A percentile compares a stretch with the other conserved stretches of the same genome.
phyloP scores from a whole-genome alignment of 2,797 vertebrate species.

The Champsocephalus gunnari region DNA sequence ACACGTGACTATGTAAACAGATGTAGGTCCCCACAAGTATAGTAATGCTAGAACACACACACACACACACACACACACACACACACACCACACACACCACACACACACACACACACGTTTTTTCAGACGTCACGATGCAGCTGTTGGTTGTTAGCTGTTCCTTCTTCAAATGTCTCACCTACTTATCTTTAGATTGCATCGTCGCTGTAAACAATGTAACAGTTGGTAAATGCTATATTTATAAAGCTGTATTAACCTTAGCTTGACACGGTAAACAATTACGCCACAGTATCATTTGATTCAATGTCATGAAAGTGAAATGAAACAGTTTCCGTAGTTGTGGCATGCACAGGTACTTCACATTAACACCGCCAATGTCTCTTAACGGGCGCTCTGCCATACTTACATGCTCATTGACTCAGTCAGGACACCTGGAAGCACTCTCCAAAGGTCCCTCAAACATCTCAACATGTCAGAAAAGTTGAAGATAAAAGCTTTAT shows the following conservation, averaged over 20 bases:
- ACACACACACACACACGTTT: neutral
- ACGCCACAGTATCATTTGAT: neutral
- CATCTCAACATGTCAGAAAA: neutral
- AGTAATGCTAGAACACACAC: no score
- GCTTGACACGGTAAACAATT: neutral
- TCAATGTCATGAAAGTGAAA: conserved; percentile 4
- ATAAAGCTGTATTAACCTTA: conserved; percentile 5
- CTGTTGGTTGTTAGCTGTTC: conserved; percentile 13
- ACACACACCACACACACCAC: no score
- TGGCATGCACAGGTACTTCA: neutral
- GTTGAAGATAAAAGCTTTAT: neutral
- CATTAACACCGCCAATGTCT: neutral
- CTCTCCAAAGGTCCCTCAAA: neutral
- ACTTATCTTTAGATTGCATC: conserved; percentile 5
- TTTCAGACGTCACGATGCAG: conserved; percentile 14
- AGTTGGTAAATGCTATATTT: neutral
- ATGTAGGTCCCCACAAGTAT: no score
- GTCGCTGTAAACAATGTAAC: neutral
- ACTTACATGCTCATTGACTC: neutral
- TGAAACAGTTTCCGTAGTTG: neutral
- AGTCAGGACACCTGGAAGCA: neutral
- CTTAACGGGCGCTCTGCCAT: no score
- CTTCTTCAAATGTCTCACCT: conserved; percentile 2
- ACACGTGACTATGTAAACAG: no score
- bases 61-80: neutral